These are phyloP conservation scores for Heliconius hewitsoni DNA, from an alignment of 1,140 invertebrate species.

Conservation along the genomic window DNA sequence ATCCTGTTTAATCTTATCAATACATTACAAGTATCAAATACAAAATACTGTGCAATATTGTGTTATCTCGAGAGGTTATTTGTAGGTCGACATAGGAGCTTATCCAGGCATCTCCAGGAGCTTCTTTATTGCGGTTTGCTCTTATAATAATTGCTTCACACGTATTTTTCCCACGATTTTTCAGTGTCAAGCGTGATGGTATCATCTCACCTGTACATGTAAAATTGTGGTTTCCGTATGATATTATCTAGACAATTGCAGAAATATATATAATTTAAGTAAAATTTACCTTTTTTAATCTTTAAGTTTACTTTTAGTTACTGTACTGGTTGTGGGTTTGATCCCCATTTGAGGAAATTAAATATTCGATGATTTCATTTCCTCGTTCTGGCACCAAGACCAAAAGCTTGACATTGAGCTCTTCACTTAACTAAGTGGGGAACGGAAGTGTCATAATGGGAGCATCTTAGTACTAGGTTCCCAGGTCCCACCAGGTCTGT, in stretches of 20 bases:
- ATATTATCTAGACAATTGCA: not conserved
- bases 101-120: conserved; percentile 20
- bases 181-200: conserved; percentile 27
- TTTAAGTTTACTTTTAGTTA: too few species aligned
- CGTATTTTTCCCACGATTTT: conserved; percentile 30
- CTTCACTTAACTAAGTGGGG: too few species aligned
- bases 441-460: too few species aligned
- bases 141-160: conserved; percentile 27
- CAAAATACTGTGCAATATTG: not conserved
- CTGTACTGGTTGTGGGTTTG: too few species aligned
- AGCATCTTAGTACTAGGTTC: too few species aligned
- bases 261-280: not conserved
- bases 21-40: not conserved
- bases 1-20: not conserved
- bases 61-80: conserved; percentile 19
- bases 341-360: too few species aligned
- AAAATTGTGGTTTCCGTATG: not conserved
- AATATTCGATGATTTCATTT: too few species aligned
- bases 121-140: conserved; percentile 24
- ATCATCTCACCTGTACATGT: conserved; percentile 11
- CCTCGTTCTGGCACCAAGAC: too few species aligned
- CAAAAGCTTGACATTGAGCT: too few species aligned
- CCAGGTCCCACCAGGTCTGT: too few species aligned
- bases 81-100: conserved; percentile 17
- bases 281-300: not conserved